These are phyloP conservation scores for Gryon sp. DNA, from an alignment of 1,140 invertebrate genomes.

Conservation along the genomic window DNA sequence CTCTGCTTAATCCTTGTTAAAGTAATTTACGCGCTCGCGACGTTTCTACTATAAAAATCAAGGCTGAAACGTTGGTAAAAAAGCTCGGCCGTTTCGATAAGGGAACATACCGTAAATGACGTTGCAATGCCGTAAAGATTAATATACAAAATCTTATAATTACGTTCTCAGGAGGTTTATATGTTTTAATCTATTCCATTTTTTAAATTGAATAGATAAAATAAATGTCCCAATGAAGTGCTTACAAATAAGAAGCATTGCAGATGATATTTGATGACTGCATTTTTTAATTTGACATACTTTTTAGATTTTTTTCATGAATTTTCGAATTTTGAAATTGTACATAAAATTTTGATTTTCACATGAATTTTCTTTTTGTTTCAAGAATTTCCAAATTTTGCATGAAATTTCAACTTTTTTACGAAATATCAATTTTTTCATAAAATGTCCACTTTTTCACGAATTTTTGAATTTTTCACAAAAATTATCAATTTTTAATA, in stretches of 20 bases:
- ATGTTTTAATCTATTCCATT: not conserved
- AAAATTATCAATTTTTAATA: too few relatives aligned
- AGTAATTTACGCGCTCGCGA: constrained; percentile 53
- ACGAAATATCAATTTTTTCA: too few relatives aligned
- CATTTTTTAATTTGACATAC: too few relatives aligned
- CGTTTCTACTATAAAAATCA: constrained; percentile 43
- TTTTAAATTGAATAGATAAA: not conserved
- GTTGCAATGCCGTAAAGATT: constrained; percentile 9
- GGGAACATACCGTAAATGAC: constrained; percentile 22
- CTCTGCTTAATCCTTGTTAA: constrained; percentile 54
- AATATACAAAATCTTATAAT: constrained; percentile 22
- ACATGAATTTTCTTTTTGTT: too few relatives aligned
- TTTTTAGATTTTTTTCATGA: too few relatives aligned
- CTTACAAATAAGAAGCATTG: not conserved
- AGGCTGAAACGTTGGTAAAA: constrained; percentile 19
- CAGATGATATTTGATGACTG: too few relatives aligned
- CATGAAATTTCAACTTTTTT: too few relatives aligned
- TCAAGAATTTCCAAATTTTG: too few relatives aligned
- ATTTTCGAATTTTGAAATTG: too few relatives aligned
- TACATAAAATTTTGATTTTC: too few relatives aligned
- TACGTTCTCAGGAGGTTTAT: not conserved
- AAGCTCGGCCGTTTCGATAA: constrained; percentile 23
- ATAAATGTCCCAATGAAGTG: not conserved
- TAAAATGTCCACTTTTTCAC: too few relatives aligned
- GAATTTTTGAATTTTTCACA: too few relatives aligned